A percentile compares a stretch with the other conserved stretches of the same genome.
Evolutionary conservation across 2,888 invertebrate genomes (phyloP).

Genomic region (Hipparchia sbordonii): DNA sequence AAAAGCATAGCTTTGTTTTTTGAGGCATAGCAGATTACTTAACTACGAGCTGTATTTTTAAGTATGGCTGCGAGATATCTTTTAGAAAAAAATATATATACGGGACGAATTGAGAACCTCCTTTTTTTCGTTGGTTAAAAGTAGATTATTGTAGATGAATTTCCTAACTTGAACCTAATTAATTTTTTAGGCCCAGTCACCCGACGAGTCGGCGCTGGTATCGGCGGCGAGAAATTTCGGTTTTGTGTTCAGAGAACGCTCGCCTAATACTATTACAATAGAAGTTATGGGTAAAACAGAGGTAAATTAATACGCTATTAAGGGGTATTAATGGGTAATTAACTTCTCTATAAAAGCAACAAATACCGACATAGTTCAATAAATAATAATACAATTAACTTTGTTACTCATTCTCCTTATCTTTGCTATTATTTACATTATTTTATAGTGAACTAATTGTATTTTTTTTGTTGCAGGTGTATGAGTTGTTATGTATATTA

Average conservation of each 20-base stretch:
- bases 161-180: background rate
- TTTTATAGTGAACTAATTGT: conserved; percentile 21
- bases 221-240: conserved; percentile 99
- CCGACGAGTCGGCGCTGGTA: conserved; percentile 98
- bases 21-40: too few species aligned
- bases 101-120: too few species aligned
- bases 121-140: too few species aligned
- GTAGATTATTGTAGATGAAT: background rate
- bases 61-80: too few species aligned
- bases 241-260: conserved; percentile 97
- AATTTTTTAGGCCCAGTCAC: conserved; percentile 92
- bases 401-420: background rate
- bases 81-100: too few species aligned
- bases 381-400: too few species aligned
- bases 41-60: too few species aligned
- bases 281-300: conserved; percentile 92
- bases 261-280: conserved; percentile 96
- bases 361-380: too few species aligned
- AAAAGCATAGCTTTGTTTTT: too few species aligned
- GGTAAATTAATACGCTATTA: conserved; percentile 55
- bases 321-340: too few species aligned
- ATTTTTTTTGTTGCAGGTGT: conserved; percentile 84
- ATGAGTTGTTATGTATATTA: conserved; percentile 97
- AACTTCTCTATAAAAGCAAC: too few species aligned
- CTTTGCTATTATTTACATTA: background rate